phyloP scores from a whole-genome alignment of 1,140 invertebrate species.

The Cotesia vestalis region DNA sequence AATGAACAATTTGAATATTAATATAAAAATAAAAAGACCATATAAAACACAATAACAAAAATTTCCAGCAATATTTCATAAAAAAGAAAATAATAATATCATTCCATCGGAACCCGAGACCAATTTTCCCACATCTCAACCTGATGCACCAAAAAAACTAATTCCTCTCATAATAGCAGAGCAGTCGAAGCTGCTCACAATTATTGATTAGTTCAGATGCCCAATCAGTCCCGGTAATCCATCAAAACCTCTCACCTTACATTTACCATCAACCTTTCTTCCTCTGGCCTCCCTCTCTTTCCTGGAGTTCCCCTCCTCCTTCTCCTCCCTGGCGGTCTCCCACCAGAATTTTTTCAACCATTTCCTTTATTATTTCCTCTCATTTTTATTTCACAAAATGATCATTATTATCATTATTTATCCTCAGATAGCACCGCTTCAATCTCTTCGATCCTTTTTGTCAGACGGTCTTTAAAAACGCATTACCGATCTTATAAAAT shows the following conservation, averaged over 20 bases:
- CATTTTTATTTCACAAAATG: conserved; percentile 16
- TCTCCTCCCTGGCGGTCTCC: neutral
- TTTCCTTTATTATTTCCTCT: conserved; percentile 37
- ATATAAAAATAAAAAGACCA: too few relatives aligned
- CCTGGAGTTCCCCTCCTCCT: neutral
- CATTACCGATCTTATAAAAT: conserved; percentile 51
- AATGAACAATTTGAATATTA: too few relatives aligned
- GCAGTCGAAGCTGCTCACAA: conserved; percentile 34
- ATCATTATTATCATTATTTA: conserved; percentile 16
- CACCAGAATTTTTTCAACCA: conserved; percentile 11
- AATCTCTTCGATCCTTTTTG: conserved; percentile 30
- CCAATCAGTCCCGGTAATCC: conserved; percentile 54
- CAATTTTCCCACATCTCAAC: too few relatives aligned
- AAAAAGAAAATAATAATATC: too few relatives aligned
- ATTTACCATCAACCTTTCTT: too few relatives aligned
- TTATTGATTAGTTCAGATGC: conserved; percentile 61
- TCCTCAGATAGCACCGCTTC: conserved; percentile 34
- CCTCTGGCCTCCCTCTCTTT: neutral
- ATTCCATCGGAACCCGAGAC: too few relatives aligned
- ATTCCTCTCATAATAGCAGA: too few relatives aligned
- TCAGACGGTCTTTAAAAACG: conserved; percentile 60
- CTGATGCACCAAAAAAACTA: too few relatives aligned
- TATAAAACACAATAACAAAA: too few relatives aligned
- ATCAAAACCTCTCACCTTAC: conserved; percentile 47
- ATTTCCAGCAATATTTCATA: too few relatives aligned